These are phyloP conservation scores for Eugnorisma glareosa DNA, from an alignment of 2,888 invertebrate genomes.

Conservation along the genomic window DNA sequence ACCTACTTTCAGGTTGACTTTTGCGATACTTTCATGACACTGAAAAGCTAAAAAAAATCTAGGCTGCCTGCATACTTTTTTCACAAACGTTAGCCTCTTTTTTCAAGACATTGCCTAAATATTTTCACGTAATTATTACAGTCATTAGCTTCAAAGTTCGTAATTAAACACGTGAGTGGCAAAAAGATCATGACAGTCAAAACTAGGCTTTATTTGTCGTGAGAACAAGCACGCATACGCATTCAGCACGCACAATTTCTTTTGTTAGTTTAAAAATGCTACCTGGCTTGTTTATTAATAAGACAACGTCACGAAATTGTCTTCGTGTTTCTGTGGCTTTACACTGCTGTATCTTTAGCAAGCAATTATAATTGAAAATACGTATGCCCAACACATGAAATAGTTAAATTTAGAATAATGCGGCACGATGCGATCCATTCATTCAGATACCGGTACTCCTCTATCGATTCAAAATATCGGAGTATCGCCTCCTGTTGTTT, in stretches of 20 bases:
- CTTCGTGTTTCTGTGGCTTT: background rate
- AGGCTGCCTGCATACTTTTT: background rate
- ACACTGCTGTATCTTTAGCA: too few species aligned
- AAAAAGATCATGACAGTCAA: constrained; percentile 1
- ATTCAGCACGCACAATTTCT: constrained; percentile 26
- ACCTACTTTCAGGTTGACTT: background rate
- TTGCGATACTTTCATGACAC: background rate
- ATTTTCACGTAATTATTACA: constrained; percentile 29
- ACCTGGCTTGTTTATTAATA: background rate
- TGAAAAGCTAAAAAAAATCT: background rate
- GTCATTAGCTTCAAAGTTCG: constrained; percentile 9
- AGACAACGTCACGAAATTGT: constrained; percentile 1
- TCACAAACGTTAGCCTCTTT: background rate
- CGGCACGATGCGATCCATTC: background rate
- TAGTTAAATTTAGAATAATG: background rate
- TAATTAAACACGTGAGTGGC: constrained; percentile 1
- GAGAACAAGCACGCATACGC: too few species aligned
- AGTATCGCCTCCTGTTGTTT: background rate
- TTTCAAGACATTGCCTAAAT: constrained; percentile 11
- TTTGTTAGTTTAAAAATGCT: constrained; percentile 28
- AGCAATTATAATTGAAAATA: background rate
- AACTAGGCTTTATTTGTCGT: constrained; percentile 21
- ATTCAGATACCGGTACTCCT: background rate
- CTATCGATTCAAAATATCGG: background rate
- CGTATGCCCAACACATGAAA: background rate